Evolutionary conservation across 2,113 vertebrate genomes (phyloP).

Genomic region (Pomatorhinus ruficollis): DNA sequence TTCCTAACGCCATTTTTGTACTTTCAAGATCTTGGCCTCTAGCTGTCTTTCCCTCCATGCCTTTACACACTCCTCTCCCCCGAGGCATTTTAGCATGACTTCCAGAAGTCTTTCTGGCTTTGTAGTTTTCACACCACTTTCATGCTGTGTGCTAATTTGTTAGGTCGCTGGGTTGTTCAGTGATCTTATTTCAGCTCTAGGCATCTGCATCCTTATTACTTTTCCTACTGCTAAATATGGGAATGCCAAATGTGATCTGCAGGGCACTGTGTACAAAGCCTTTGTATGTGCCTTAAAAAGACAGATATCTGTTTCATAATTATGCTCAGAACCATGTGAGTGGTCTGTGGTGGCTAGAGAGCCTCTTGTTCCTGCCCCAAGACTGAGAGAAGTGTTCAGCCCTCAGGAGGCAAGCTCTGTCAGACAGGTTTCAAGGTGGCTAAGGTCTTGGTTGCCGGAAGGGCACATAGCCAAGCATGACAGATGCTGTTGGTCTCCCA

Average conservation of each 20-base stretch:
- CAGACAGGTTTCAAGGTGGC: neutral
- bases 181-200: neutral
- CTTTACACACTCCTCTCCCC: neutral
- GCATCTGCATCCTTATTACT: neutral
- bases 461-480: fast-evolving
- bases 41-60: neutral
- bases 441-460: neutral
- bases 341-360: neutral
- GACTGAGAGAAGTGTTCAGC: neutral
- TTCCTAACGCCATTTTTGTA: neutral
- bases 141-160: neutral
- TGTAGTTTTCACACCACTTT: neutral
- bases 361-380: fast-evolving
- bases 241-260: neutral
- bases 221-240: neutral
- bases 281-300: neutral
- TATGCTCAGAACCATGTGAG: neutral
- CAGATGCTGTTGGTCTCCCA: neutral
- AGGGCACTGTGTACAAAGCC: neutral
- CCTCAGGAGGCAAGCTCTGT: neutral
- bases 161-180: neutral
- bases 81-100: neutral
- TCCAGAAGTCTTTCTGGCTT: neutral
- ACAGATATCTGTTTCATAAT: neutral
- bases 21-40: neutral